Base-by-base conservation (phyloP, 2,888 invertebrate genomes). In the Thereva unica region DNA sequence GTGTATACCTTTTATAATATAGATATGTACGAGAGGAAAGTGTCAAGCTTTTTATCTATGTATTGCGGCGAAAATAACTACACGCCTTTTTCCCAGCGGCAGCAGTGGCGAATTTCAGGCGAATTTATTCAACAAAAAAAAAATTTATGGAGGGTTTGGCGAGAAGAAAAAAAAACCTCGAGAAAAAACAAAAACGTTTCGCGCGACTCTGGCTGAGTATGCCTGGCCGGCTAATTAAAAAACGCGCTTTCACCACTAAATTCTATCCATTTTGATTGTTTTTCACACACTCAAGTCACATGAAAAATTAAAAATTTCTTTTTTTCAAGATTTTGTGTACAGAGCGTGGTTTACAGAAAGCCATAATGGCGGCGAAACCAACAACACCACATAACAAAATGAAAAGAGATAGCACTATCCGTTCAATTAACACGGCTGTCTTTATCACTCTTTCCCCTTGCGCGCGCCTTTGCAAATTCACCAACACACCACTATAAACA, bases 271-370 rank as follows among this genome's bases (percentile, higher is more conserved):
- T 84, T 83, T 87, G 66, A 41, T 64, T 65, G 47, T 85, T 85
- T 87, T 87, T 86, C 84, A 85, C 86, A 82, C 87, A 87, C 87
- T 87, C 87, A 53, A 87, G 87, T 88, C 87, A 88, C 87, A 87
- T 88, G 87, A 85, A 84, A 83, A 85, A 86, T 87, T 86, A 87
- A 87, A 86, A 86, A 84, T 85, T 85, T 35, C 45, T 37, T 54
- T 61, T 64, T 83, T 84, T 85, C 86, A 87, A 87, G 85, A 85
- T 87, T 86, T 84, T 85, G 86, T 86, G 85, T 86, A 85, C 86
- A 85, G 85, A 85, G 85, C 86, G 86, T 86, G 85, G 86, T 86
- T 85, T 47, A 54, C 85, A 85, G 86, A 86, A 88, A 88, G 89
- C 88, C 89, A 89, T 89, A 89, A 90, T 90, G 90, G 90, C 90